phyloP scores from a whole-genome alignment of 2,888 invertebrate species.

The Mythimna vitellina region DNA sequence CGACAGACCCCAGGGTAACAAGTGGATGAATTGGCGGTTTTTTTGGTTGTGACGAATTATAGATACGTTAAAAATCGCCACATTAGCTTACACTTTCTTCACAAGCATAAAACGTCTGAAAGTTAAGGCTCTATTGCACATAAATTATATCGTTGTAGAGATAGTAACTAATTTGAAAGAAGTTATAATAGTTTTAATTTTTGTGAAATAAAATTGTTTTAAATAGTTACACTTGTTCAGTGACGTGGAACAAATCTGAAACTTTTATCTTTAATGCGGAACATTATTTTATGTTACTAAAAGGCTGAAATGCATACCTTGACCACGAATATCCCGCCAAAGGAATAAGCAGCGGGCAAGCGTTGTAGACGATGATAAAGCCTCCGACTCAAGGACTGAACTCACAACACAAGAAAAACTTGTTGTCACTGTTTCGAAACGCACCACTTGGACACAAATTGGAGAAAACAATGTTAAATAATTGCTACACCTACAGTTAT shows the following conservation, averaged over 20 bases:
- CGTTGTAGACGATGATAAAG: slow-evolving; percentile 77
- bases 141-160: not conserved
- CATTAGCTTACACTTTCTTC: not conserved
- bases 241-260: slow-evolving; percentile 52
- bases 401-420: slow-evolving; percentile 84
- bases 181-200: not conserved
- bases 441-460: slow-evolving; percentile 72
- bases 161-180: slow-evolving; percentile 20
- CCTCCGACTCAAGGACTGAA: slow-evolving; percentile 87
- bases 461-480: slow-evolving; percentile 51
- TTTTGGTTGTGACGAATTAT: slow-evolving; percentile 5
- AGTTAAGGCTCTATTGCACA: not conserved
- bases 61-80: slow-evolving; percentile 1
- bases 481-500: slow-evolving; percentile 43
- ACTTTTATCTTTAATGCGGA: slow-evolving; percentile 8
- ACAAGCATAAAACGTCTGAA: not conserved
- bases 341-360: slow-evolving; percentile 76
- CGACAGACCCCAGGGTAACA: slow-evolving; percentile 50
- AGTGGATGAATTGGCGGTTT: slow-evolving; percentile 40
- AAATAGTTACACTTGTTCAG: slow-evolving; percentile 36
- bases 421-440: slow-evolving; percentile 86
- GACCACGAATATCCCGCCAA: slow-evolving; percentile 77
- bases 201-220: slow-evolving; percentile 16
- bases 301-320: slow-evolving; percentile 73
- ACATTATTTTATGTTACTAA: not conserved